Base-by-base conservation (phyloP, 2,797 vertebrate species). In the Thalassophryne amazonica region DNA sequence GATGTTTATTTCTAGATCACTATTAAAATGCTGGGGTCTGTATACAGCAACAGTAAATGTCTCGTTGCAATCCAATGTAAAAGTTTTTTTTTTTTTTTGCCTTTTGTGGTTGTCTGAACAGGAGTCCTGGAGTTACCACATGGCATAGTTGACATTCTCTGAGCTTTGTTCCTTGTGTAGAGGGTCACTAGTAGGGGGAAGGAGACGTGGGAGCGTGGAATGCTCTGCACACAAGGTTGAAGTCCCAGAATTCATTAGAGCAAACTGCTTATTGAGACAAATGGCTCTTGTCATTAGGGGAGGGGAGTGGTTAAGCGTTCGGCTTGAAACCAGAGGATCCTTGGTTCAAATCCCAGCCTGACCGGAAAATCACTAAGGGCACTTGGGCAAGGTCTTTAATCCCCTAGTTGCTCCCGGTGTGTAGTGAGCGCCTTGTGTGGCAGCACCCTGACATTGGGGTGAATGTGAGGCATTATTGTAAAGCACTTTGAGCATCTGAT, bases 61-160 rank as follows among this genome's bases (percentile, higher is more conserved):
- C 60, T 48, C 45, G 38, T 31, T 34, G 43, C 30, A 57, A 64
- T 72, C 12, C 14, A 43, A 61, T 25, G 67, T 25, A 11, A 63
- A 32, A 19, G 45, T 8, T 16, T 27, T n/a, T n/a, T n/a, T n/a
- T n/a, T n/a, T n/a, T n/a, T 60, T 48, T 41, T 32, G 20, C 17
- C 18, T 46, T 6, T 47, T 30, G 39, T 60, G 39, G 61, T 36
- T 56, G 68, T 63, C 74, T 76, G 55, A 59, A 78, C 80, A 87
- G 83, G 85, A 88, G 82, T 82, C 69, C 72, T 22, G 0, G 35
- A 51, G 60, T 61, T 68, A 56, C 59, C 20, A 62, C 38, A 9
- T 39, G 7, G 46, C 81, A 77, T 87, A 66, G 40, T 63, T 86
- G 34, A 32, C 85, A 88, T 88, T 90, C 84, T 74, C 63, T 33